phyloP scores from a whole-genome alignment of 64 coral and sea anemone species.

The Montipora cactus region DNA sequence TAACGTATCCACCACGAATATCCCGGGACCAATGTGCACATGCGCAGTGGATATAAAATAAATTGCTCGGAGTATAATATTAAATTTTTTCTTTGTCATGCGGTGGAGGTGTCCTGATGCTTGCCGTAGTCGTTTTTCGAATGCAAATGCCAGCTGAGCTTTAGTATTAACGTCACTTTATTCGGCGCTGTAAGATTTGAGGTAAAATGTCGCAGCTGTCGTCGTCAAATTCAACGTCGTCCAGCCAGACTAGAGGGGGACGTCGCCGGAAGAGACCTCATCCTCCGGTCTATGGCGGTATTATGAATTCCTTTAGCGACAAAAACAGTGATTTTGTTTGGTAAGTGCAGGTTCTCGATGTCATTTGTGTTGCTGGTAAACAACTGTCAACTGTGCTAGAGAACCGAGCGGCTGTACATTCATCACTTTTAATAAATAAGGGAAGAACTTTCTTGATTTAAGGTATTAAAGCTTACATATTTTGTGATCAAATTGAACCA shows the following conservation, averaged over 20 bases:
- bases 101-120: background rate
- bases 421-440: too few relatives aligned
- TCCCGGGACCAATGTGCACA: background rate
- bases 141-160: background rate
- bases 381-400: background rate
- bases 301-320: constrained; percentile 97
- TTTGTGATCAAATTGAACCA: constrained; percentile 22
- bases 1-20: too few relatives aligned
- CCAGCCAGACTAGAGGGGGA: constrained; percentile 60
- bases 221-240: constrained; percentile 38
- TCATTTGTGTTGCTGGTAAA: background rate
- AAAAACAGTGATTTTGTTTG: constrained; percentile 99
- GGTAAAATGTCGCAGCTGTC: constrained; percentile 31
- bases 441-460: background rate
- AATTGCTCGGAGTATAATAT: background rate
- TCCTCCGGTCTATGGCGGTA: constrained; percentile 98
- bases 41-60: background rate
- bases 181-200: background rate
- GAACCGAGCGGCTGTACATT: too few relatives aligned
- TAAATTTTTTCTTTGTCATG: background rate
- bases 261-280: constrained; percentile 95
- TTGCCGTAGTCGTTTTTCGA: background rate
- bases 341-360: constrained; percentile 54
- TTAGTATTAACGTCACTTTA: background rate
- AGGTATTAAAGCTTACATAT: background rate